Evolutionary conservation across 2,888 invertebrate genomes (phyloP).

Genomic region (Acrobasis consociella): DNA sequence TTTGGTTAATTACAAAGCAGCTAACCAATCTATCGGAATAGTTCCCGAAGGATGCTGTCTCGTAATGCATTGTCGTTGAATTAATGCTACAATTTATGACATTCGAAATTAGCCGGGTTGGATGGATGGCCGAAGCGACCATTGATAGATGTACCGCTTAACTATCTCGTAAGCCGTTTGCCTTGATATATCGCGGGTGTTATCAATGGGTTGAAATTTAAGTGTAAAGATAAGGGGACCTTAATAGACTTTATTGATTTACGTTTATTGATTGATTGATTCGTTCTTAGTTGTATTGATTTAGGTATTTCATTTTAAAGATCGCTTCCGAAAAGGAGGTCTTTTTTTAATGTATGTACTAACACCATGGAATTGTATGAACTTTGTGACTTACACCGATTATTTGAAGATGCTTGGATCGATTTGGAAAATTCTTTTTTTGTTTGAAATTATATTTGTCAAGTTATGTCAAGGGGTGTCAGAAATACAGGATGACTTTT

Average conservation of each 20-base stretch:
- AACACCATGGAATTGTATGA: too few species aligned
- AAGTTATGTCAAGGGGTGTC: too few species aligned
- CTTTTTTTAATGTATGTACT: too few species aligned
- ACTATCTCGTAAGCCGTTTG: constrained; percentile 33
- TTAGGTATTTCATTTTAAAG: too few species aligned
- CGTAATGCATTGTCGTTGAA: constrained; percentile 80
- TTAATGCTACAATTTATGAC: constrained; percentile 81
- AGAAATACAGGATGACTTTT: too few species aligned
- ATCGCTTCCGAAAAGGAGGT: too few species aligned
- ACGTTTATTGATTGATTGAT: neutral
- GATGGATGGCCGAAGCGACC: constrained; percentile 39
- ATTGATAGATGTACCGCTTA: constrained; percentile 49
- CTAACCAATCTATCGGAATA: constrained; percentile 84
- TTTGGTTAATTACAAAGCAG: constrained; percentile 31
- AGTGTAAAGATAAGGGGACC: neutral
- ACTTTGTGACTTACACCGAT: too few species aligned
- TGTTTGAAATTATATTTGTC: too few species aligned
- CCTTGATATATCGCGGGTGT: constrained; percentile 9
- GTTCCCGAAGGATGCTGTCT: constrained; percentile 79
- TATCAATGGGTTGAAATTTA: constrained; percentile 1
- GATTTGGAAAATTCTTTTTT: too few species aligned
- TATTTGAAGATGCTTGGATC: too few species aligned
- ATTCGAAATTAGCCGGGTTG: constrained; percentile 67
- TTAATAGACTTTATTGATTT: neutral
- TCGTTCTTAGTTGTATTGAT: too few species aligned